Conservation (phyloP, 2,113 vertebrate genomes). For the Alligator sinensis region DNA sequence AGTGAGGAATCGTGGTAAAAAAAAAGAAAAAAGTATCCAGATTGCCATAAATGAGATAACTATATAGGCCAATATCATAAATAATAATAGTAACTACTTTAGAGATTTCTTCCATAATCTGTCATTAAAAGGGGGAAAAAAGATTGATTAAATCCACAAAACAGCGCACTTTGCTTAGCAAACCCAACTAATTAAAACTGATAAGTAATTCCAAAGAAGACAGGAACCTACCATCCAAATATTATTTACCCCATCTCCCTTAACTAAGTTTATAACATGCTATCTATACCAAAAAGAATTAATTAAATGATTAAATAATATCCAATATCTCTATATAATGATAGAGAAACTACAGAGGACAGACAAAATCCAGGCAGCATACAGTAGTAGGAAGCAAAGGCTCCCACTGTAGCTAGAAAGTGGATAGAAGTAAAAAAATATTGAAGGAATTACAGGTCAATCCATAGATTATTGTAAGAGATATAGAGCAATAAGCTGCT, state of each 20-base stretch:
- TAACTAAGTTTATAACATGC: slow-evolving; percentile 16
- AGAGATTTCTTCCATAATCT: slow-evolving; percentile 50
- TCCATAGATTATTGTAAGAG: not conserved
- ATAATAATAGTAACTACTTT: not conserved
- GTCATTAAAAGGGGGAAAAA: not conserved
- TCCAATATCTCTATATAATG: not conserved
- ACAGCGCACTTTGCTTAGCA: slow-evolving; percentile 7
- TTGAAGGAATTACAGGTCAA: not conserved
- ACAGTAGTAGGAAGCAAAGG: not conserved
- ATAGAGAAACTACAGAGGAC: not conserved
- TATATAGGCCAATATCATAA: not conserved
- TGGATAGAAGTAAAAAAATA: not conserved
- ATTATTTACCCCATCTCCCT: slow-evolving; percentile 27
- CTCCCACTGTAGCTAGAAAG: not conserved
- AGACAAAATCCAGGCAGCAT: not conserved
- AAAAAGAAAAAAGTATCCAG: not conserved
- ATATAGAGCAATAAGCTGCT: not conserved
- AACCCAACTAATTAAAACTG: slow-evolving; percentile 72
- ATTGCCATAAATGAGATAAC: not conserved
- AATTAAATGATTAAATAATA: not conserved
- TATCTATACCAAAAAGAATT: not conserved
- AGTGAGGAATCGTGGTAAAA: not conserved
- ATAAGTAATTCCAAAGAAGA: slow-evolving; percentile 49
- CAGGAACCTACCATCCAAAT: slow-evolving; percentile 40
- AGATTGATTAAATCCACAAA: too few species aligned